Conservation (phyloP, 2,888 invertebrate genomes). For the Lysandra bellargus region DNA sequence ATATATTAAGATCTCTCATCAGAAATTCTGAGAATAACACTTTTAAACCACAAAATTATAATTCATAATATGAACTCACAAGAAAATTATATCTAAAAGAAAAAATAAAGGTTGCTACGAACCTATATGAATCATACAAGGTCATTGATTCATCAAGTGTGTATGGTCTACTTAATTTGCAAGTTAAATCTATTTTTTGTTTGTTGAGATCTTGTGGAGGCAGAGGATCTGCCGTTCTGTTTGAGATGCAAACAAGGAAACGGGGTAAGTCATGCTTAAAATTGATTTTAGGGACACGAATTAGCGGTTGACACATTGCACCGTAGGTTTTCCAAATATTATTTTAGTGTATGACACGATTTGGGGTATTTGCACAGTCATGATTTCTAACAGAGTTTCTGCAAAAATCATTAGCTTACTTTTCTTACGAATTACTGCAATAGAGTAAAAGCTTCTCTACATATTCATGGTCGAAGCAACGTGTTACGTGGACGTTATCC, state of each 20-base stretch:
- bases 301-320: background rate
- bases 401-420: no score
- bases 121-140: conserved; percentile 31
- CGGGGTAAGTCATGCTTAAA: background rate
- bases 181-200: conserved; percentile 17
- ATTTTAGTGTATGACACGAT: background rate
- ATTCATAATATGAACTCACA: conserved; percentile 1
- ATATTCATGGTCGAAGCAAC: no score
- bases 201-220: background rate
- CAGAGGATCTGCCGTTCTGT: background rate
- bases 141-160: conserved; percentile 24
- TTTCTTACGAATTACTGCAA: no score
- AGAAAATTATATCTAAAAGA: background rate
- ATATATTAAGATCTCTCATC: background rate
- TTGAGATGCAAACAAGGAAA: background rate
- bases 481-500: no score
- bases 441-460: no score
- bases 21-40: background rate
- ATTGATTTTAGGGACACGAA: background rate
- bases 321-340: background rate
- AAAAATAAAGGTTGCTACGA: conserved; percentile 3
- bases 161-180: conserved; percentile 19
- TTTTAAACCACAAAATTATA: conserved; percentile 1
- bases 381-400: background rate
- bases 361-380: background rate